Base-by-base conservation (phyloP, 2,888 invertebrate species). In the Ophion slaviceki region DNA sequence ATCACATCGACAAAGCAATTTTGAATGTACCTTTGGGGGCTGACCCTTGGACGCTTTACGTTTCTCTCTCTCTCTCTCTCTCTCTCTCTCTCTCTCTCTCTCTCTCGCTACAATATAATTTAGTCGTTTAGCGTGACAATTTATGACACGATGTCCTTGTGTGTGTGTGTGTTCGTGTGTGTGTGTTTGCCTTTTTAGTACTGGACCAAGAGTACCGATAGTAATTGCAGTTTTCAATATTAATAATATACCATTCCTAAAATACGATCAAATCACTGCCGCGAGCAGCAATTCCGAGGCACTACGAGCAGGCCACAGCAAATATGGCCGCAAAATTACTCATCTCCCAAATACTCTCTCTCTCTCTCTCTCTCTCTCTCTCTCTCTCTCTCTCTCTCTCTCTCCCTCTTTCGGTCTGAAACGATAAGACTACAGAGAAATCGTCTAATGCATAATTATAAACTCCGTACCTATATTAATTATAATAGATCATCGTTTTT, bases 281-380 rank as follows among this genome's bases (percentile, higher is more conserved):
- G 85, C 91, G 92, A 93, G 94, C 94, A 94, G 94, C 92, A 93
- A 94, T 94, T 94, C 92, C 94, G 94, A 94, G 94, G 94, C 94
- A 94, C 94, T 94, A 94, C 94, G 92, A 94, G 93, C 93, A 92
- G 94, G 92, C 93, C 94, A 94, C 92, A 93, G 90, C 91, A 90
- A 92, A 92, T 92, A 93, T 93, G 94, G 93, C 93, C 94, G 92
- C 92, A 92, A 92, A 93, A 93, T 93, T 92, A 91, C 32, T 92
- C 92, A 92, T 92, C 92, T 92, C 92, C 91, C 92, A 92, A 80
- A 78, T 78, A 67, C 67, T 67, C 76, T 20, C 66, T 64, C 20
- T 66, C 57, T 36, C 76, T 6, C 66, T 67, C 66, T 45, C 59
- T 24, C 59, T 17, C 53, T 59, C 57, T 88, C 84, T 85, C 86